A percentile compares a stretch with the other conserved stretches of the same genome.
These are phyloP conservation scores for Neosilurus mollespiculum DNA, from an alignment of 2,797 vertebrate species.

Conservation along the genomic window DNA sequence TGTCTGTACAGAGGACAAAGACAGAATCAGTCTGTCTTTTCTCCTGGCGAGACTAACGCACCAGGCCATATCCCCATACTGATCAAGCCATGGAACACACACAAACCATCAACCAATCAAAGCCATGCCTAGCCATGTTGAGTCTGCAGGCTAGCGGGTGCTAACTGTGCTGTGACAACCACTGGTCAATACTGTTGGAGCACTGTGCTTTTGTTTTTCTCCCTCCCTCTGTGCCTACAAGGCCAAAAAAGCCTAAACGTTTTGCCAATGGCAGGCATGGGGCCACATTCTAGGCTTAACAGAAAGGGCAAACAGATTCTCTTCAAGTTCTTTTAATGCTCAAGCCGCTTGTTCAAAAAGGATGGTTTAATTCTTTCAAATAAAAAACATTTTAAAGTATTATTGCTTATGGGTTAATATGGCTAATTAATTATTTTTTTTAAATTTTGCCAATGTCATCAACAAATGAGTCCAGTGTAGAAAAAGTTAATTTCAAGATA, in stretches of 20 bases:
- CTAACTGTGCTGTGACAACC: slow-evolving; percentile 55
- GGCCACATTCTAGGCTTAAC: slow-evolving; percentile 42
- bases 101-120: slow-evolving; percentile 49
- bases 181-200: slow-evolving; percentile 59
- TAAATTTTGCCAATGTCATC: background rate
- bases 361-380: background rate
- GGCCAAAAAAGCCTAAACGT: slow-evolving; percentile 44
- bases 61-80: slow-evolving; percentile 25
- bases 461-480: no score
- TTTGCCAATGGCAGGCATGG: slow-evolving; percentile 48
- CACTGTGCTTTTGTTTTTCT: slow-evolving; percentile 55
- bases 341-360: background rate
- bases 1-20: slow-evolving; percentile 14
- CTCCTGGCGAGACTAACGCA: slow-evolving; percentile 3
- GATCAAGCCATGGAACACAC: slow-evolving; percentile 42
- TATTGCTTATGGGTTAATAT: background rate
- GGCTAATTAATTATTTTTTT: background rate
- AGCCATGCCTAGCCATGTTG: slow-evolving; percentile 48
- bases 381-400: background rate
- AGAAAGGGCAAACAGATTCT: slow-evolving; percentile 41
- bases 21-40: background rate
- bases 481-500: no score
- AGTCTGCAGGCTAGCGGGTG: slow-evolving; percentile 52
- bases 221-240: slow-evolving; percentile 42
- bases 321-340: slow-evolving; percentile 11